phyloP scores from a whole-genome alignment of 2,888 invertebrate species.

The Omphaloscelis lunosa region DNA sequence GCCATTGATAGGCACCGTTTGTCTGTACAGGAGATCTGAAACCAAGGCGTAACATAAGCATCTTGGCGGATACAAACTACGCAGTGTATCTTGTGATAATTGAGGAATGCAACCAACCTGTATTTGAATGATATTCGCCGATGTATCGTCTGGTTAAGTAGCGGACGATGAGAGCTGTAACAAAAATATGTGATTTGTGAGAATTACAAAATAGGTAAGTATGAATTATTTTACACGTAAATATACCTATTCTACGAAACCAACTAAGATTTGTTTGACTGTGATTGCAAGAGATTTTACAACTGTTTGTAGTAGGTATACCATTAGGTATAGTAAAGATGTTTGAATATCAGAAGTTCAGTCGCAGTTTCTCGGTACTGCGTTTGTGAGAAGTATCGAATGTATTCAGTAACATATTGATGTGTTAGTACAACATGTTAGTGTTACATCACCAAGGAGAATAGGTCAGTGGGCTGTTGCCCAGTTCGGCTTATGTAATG shows the following conservation, averaged over 20 bases:
- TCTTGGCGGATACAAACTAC: conserved; percentile 28
- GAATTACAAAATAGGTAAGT: neutral
- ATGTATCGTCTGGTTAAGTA: conserved; percentile 95
- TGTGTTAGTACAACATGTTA: conserved; percentile 68
- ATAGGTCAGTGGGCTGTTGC: conserved; percentile 75
- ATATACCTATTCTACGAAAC: neutral
- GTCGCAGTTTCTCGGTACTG: conserved; percentile 30
- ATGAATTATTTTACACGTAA: conserved; percentile 2
- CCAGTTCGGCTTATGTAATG: conserved; percentile 75
- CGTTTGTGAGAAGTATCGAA: conserved; percentile 8
- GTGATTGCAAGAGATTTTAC: neutral
- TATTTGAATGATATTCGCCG: conserved; percentile 95
- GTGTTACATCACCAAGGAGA: conserved; percentile 76
- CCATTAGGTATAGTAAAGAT: neutral
- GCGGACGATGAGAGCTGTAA: conserved; percentile 94
- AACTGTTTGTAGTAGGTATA: conserved; percentile 20
- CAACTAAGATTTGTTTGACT: neutral
- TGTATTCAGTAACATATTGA: conserved; percentile 36
- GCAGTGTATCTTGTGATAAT: conserved; percentile 13
- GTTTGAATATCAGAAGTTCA: conserved; percentile 25
- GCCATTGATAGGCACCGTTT: conserved; percentile 93
- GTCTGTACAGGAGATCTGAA: conserved; percentile 94
- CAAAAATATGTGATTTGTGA: conserved; percentile 64
- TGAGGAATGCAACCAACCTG: conserved; percentile 89
- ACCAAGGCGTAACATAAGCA: conserved; percentile 70